Evolutionary conservation across 2,797 vertebrate genomes (phyloP).

Genomic region (Rhabdophis nuchalis): DNA sequence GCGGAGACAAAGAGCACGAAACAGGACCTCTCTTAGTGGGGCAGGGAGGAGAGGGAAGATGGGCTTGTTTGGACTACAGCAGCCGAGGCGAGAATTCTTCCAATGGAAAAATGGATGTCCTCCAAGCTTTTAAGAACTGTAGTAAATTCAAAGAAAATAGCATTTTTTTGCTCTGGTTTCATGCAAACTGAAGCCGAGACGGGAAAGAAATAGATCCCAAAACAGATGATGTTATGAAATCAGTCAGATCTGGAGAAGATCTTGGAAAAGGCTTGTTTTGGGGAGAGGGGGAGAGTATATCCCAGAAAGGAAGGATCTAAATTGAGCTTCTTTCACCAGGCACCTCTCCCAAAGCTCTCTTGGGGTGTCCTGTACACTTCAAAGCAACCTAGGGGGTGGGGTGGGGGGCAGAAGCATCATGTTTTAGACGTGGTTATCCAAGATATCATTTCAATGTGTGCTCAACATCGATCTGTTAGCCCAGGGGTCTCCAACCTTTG

Average conservation of each 20-base stretch:
- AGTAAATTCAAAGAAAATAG: background rate
- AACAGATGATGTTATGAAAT: background rate
- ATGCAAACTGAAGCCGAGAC: background rate
- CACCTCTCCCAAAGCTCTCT: background rate
- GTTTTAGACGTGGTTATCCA: background rate
- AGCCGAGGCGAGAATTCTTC: background rate
- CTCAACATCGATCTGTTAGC: background rate
- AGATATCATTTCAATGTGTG: background rate
- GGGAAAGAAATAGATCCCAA: background rate
- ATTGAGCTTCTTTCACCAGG: background rate
- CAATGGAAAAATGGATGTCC: background rate
- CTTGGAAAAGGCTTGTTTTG: background rate
- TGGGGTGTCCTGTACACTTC: background rate
- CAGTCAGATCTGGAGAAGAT: background rate
- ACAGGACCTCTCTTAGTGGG: background rate
- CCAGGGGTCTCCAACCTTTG: too few species aligned
- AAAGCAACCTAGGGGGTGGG: background rate
- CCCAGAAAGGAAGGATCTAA: background rate
- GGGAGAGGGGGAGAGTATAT: background rate
- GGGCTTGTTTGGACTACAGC: background rate
- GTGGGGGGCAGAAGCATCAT: background rate
- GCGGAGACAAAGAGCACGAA: background rate
- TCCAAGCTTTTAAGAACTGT: background rate
- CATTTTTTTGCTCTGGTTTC: background rate
- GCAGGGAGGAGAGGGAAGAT: background rate